Evolutionary conservation across 2,113 vertebrate genomes (phyloP).

Genomic region (Saccopteryx leptura): DNA sequence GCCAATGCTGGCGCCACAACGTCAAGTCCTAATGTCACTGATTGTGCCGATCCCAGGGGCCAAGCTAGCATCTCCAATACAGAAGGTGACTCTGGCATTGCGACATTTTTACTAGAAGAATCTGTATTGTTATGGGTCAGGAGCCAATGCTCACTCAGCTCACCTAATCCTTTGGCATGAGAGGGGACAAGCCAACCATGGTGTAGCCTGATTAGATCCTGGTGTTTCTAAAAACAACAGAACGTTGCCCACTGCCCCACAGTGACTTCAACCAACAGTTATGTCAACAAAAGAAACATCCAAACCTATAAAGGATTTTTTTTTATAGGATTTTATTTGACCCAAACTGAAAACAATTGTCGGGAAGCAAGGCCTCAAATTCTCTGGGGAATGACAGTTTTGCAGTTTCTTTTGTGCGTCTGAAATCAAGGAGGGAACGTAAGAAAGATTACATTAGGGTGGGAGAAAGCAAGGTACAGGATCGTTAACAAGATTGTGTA

Average conservation of each 20-base stretch:
- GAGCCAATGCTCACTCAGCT: not conserved
- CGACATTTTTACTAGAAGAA: constrained; percentile 1
- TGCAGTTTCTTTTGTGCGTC: not conserved
- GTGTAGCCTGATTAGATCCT: not conserved
- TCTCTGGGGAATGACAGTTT: not conserved
- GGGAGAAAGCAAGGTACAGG: not conserved
- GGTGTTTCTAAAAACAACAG: not conserved
- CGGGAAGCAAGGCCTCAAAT: not conserved
- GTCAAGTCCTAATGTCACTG: not conserved
- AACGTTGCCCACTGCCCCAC: not conserved
- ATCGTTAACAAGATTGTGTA: not conserved
- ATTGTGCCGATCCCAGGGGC: not conserved
- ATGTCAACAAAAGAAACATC: not conserved
- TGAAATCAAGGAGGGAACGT: not conserved
- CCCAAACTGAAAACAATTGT: not conserved
- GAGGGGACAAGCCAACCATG: not conserved
- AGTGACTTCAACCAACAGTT: not conserved
- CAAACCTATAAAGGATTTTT: not conserved
- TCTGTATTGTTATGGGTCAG: not conserved
- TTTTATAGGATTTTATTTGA: not conserved
- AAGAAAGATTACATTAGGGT: not conserved
- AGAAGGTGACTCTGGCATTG: not conserved
- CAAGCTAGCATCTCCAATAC: not conserved
- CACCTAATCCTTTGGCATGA: not conserved
- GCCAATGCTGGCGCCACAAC: not conserved